Percentiles rank a stretch among this genome's conserved stretches.
Evolutionary conservation across 1,140 invertebrate species (phyloP).

Genomic region (Heliconius eleuchia): DNA sequence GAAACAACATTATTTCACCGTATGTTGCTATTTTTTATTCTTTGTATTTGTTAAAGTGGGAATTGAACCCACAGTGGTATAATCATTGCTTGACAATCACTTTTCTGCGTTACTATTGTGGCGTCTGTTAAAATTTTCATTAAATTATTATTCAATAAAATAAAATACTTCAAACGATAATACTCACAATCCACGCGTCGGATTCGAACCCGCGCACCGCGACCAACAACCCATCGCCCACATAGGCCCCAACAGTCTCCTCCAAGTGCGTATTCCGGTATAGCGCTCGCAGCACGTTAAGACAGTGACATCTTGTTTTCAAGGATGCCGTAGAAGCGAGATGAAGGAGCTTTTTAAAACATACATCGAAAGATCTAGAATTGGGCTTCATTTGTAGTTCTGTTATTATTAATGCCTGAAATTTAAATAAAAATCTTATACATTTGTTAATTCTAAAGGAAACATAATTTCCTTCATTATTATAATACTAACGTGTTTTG

Average conservation of each 20-base stretch:
- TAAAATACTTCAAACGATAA: not conserved
- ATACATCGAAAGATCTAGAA: conserved; percentile 82
- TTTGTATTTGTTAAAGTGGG: too few relatives aligned
- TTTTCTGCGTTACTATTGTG: too few relatives aligned
- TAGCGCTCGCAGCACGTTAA: conserved; percentile 93
- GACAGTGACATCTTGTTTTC: conserved; percentile 87
- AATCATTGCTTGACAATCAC: too few relatives aligned
- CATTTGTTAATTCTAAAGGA: too few relatives aligned
- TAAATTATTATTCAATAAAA: too few relatives aligned
- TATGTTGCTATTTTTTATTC: too few relatives aligned
- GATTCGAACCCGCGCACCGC: conserved; percentile 89
- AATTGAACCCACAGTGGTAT: too few relatives aligned
- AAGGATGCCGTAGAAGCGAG: conserved; percentile 28
- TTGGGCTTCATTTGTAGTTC: conserved; percentile 83
- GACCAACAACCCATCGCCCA: conserved; percentile 86
- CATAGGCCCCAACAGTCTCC: conserved; percentile 86
- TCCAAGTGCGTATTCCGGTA: conserved; percentile 87
- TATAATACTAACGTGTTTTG: too few relatives aligned
- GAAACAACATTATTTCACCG: too few relatives aligned
- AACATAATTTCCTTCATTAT: too few relatives aligned
- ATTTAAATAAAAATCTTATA: not conserved
- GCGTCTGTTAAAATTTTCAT: too few relatives aligned
- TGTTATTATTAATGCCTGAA: conserved; percentile 87
- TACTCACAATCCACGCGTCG: conserved; percentile 88
- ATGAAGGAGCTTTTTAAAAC: conserved; percentile 82